Evolutionary conservation across 2,113 vertebrate species (phyloP).

Genomic region (Carollia perspicillata): DNA sequence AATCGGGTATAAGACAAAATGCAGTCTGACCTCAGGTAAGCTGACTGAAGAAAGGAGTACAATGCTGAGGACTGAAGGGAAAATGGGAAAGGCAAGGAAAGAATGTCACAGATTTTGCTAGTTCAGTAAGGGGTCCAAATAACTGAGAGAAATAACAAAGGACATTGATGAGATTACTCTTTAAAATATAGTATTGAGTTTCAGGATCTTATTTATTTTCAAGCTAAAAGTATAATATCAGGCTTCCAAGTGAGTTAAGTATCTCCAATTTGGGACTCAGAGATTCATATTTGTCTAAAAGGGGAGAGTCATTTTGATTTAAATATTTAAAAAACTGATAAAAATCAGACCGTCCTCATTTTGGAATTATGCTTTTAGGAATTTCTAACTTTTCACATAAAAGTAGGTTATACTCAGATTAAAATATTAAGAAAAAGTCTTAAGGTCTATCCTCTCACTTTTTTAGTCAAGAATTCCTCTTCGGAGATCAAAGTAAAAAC

Average conservation of each 20-base stretch:
- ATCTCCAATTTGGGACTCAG: not conserved
- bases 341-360: not conserved
- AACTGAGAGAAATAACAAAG: not conserved
- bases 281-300: not conserved
- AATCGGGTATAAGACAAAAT: not conserved
- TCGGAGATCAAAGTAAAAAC: slow-evolving; percentile 65
- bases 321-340: slow-evolving; percentile 15
- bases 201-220: not conserved
- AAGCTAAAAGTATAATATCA: not conserved
- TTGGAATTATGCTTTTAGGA: not conserved
- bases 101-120: too few species aligned
- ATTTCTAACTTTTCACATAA: not conserved
- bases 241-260: not conserved
- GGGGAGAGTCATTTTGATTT: not conserved
- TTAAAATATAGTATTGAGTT: not conserved
- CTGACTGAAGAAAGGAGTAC: not conserved
- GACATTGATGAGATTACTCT: not conserved
- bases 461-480: slow-evolving; percentile 18
- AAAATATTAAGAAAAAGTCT: not conserved
- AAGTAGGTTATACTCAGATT: slow-evolving; percentile 7
- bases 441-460: slow-evolving; percentile 32
- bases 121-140: not conserved
- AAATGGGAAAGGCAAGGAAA: not conserved
- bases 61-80: not conserved
- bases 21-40: not conserved